Conservation (phyloP, 2,113 vertebrate species). For the Passer domesticus region DNA sequence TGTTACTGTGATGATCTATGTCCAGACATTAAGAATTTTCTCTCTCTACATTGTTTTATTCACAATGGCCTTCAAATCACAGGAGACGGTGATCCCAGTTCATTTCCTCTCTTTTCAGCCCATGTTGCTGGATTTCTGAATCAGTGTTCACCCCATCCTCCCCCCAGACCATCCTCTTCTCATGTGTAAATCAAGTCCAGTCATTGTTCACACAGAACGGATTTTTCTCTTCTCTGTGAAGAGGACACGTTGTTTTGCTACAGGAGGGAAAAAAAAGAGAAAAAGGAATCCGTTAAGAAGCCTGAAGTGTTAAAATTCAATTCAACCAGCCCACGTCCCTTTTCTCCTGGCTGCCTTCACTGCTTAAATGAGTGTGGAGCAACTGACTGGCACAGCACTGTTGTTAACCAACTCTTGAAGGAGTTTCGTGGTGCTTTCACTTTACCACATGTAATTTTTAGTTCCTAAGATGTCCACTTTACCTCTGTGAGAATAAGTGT, state of each 20-base stretch:
- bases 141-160: constrained; percentile 21
- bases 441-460: constrained; percentile 1
- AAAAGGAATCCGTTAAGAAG: constrained; percentile 19
- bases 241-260: constrained; percentile 92
- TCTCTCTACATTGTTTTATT: constrained; percentile 74
- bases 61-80: constrained; percentile 74
- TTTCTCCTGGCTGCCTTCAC: neutral
- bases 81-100: constrained; percentile 64
- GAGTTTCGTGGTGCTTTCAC: neutral
- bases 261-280: neutral
- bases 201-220: constrained; percentile 82
- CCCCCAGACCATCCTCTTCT: constrained; percentile 50
- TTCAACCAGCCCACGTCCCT: neutral
- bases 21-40: constrained; percentile 72
- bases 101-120: constrained; percentile 70
- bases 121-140: constrained; percentile 58
- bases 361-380: neutral
- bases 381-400: neutral
- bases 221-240: constrained; percentile 96
- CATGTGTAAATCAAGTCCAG: constrained; percentile 52
- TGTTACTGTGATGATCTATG: constrained; percentile 70
- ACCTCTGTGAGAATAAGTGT: constrained; percentile 13
- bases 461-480: neutral
- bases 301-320: constrained; percentile 16
- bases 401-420: neutral